Evolutionary conservation across 2,113 vertebrate species (phyloP), one percentile per base, ranked within the genome.

Genomic region (Zosterops japonicus): DNA sequence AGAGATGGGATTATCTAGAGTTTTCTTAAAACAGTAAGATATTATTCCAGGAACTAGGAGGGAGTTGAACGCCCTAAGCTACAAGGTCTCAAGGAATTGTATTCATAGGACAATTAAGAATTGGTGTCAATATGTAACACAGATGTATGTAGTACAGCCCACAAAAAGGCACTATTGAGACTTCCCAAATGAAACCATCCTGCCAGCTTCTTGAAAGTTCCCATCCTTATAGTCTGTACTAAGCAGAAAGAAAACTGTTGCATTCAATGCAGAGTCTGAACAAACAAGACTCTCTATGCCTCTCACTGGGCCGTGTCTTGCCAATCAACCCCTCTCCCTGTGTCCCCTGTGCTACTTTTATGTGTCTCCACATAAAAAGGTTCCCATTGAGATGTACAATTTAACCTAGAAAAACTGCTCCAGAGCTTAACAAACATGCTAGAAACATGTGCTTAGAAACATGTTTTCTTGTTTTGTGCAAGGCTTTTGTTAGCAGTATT

Each of bases 301-400:
- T 90, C 90, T 92, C 59, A 61, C 81, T 96, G 70, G 72, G 71
- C 52, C 47, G 19, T 75, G 77, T 36, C 72, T 93, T 93, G 46
- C 92, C 91, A 95, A 94, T 85, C 69, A 71, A 11, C 64, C 77
- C 77, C n/a, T 69, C 11, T 27, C 22, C 27, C 35, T 42, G 10
- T 20, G 28, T 35, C n/a, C 46, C 12, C 29, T 65, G 52, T 56
- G 82, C 41, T 91, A 60, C 81, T 89, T 94, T 95, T 74, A 36
- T 55, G 33, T 87, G 63, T 95, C 81, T 87, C 91, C 82, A 83
- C 95, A 74, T 93, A 94, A 60, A 94, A 90, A 96, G 83, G 78
- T 88, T 96, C 77, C 56, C 49, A 74, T 83, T 95, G 91, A 96
- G 74, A 61, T 33, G 5, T 44, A 76, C 27, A 64, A 68, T 86